Evolutionary conservation across 2,888 invertebrate species (phyloP).

Genomic region (Spisula subtruncata): DNA sequence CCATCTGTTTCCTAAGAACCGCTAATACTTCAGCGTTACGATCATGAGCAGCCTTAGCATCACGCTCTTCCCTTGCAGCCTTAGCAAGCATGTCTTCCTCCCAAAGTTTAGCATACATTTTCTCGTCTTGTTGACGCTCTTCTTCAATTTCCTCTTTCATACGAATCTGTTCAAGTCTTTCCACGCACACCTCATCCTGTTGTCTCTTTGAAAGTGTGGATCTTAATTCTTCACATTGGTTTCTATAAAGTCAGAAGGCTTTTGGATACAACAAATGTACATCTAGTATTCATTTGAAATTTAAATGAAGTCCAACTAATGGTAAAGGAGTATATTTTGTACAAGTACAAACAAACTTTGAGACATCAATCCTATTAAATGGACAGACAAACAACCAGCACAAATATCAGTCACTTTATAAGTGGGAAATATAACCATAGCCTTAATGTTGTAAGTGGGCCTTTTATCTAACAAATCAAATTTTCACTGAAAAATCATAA

Average conservation of each 20-base stretch:
- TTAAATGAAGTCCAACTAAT: no score
- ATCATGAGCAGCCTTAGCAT: constrained; percentile 82
- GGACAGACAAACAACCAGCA: no score
- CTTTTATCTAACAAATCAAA: no score
- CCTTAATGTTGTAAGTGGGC: no score
- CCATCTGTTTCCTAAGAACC: constrained; percentile 86
- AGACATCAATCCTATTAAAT: no score
- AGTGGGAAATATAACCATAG: no score
- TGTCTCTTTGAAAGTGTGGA: constrained; percentile 86
- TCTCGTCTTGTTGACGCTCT: constrained; percentile 82
- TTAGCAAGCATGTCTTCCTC: constrained; percentile 86
- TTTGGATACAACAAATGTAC: no score
- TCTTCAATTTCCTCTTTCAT: constrained; percentile 78
- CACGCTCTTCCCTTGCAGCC: constrained; percentile 85
- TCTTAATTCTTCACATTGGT: constrained; percentile 87
- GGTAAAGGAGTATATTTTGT: no score
- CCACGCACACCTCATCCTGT: constrained; percentile 85
- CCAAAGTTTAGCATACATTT: constrained; percentile 87
- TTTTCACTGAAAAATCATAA: no score
- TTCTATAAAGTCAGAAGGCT: constrained; percentile 71
- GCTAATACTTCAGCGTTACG: constrained; percentile 84
- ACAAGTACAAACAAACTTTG: no score
- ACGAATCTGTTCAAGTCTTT: constrained; percentile 83
- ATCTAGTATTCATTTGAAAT: no score
- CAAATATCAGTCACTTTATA: no score